Percentiles rank a stretch among this genome's conserved stretches.
Conservation (phyloP, 2,113 vertebrate species). For the Melanocharis versteri region DNA sequence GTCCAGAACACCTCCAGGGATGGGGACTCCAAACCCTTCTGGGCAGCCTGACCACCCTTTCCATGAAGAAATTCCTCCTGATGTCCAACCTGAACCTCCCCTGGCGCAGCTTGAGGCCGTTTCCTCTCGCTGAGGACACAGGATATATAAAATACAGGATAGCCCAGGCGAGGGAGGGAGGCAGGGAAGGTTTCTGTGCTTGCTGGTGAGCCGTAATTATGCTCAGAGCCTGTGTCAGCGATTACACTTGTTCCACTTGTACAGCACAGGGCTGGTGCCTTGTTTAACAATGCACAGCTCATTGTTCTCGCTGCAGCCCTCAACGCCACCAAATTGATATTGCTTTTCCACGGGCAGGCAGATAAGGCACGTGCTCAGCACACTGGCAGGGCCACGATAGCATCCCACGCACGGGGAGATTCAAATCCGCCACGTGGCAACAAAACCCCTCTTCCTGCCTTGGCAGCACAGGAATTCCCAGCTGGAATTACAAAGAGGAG, state of each 20-base stretch:
- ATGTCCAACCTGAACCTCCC: neutral
- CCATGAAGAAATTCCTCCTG: neutral
- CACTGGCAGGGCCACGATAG: neutral
- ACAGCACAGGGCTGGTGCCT: neutral
- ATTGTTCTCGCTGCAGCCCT: conserved; percentile 48
- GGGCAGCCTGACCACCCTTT: neutral
- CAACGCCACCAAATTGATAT: neutral
- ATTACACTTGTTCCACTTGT: conserved; percentile 52
- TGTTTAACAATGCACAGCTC: conserved; percentile 58
- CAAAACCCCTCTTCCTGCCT: neutral
- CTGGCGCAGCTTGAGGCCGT: accelerated
- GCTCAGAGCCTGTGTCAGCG: neutral
- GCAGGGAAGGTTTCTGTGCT: neutral
- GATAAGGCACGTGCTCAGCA: conserved; percentile 40
- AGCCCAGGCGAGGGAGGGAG: neutral
- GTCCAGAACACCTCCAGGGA: neutral
- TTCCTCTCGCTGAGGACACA: neutral
- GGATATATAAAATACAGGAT: accelerated
- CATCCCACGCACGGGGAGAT: conserved; percentile 14
- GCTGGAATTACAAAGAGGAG: neutral
- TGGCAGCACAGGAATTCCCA: neutral
- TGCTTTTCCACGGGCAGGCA: neutral
- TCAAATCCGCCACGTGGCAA: neutral
- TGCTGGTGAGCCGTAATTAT: neutral
- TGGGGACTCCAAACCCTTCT: neutral